Base-by-base conservation (phyloP, 2,888 invertebrate genomes). In the Brassicogethes aeneus region DNA sequence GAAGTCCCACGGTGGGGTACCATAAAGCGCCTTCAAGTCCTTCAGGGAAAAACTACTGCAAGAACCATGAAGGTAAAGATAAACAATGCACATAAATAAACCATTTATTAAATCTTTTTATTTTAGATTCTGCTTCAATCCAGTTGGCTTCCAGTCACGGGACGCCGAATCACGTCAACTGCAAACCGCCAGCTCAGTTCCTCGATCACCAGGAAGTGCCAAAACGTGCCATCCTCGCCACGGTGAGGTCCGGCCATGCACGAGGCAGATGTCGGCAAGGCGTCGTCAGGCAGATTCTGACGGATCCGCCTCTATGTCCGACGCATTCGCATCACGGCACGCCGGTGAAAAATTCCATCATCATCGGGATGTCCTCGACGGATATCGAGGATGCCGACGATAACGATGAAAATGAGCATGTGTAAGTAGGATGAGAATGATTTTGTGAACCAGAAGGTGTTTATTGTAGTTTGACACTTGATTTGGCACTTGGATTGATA, bases 371-470 rank as follows among this genome's bases (percentile, higher is more conserved):
- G 40, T 61, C 59, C 45, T 61, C 70, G 14, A 59, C 71, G 2
- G 65, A 73, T 50, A 68, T 73, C 41, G 77, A 78, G 16, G 79
- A 79, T 33, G 58, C 74, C 1, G 76, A 77, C 16, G 79, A 79
- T 51, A 73, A 72, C 1, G 79, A 79, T 44, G 79, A 80, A 53
- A 71, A 71, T 48, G 78, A 78, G 36, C 63, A 61, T 33, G 56
- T 60, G 66, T 66, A 53, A 51, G 54, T 48, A 37, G 16, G 10
- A 5, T 23, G 10, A 23, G 37, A 72, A 50, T 40, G 52, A 72
- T n/a, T n/a, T n/a, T n/a, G n/a, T n/a, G n/a, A n/a, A n/a, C n/a
- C n/a, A n/a, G n/a, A n/a, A n/a, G n/a, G n/a, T n/a, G 16, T 13
- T 13, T 38, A 14, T 23, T 31, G 40, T n/a, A n/a, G n/a, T n/a